Evolutionary conservation across 1,140 invertebrate species (phyloP).

Genomic region (Trachymyrmex septentrionalis): DNA sequence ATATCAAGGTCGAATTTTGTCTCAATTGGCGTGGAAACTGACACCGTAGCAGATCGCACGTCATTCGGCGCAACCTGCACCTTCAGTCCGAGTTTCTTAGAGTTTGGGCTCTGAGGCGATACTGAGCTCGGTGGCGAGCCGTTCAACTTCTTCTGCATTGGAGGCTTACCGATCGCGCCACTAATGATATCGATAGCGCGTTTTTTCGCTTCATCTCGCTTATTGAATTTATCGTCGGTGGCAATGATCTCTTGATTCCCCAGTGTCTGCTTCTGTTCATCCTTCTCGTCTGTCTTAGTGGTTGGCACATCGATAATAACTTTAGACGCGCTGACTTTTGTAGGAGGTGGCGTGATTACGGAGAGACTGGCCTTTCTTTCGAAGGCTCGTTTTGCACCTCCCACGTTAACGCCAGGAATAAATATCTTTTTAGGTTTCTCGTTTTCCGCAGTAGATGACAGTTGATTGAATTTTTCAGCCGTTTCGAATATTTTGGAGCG

Average conservation of each 20-base stretch:
- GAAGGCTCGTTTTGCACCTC: slow-evolving; percentile 94
- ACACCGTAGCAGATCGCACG: slow-evolving; percentile 81
- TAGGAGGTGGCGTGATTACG: slow-evolving; percentile 79
- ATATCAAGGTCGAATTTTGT: slow-evolving; percentile 82
- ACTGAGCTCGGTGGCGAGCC: slow-evolving; percentile 77
- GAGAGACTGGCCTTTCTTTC: slow-evolving; percentile 91
- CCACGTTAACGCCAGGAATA: slow-evolving; percentile 93
- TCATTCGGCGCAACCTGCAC: slow-evolving; percentile 83
- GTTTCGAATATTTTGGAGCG: slow-evolving; percentile 91
- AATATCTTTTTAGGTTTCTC: slow-evolving; percentile 93
- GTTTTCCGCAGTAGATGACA: slow-evolving; percentile 82
- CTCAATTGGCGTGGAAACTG: slow-evolving; percentile 83
- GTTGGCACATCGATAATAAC: slow-evolving; percentile 82
- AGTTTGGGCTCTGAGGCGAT: slow-evolving; percentile 75
- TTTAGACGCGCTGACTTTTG: slow-evolving; percentile 77
- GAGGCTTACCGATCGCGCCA: slow-evolving; percentile 83
- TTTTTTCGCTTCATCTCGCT: slow-evolving; percentile 80
- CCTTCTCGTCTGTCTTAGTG: slow-evolving; percentile 63
- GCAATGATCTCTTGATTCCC: slow-evolving; percentile 71
- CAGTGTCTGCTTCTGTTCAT: slow-evolving; percentile 64
- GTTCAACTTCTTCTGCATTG: slow-evolving; percentile 78
- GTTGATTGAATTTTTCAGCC: slow-evolving; percentile 90
- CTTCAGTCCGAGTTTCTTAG: slow-evolving; percentile 81
- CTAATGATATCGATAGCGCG: slow-evolving; percentile 83
- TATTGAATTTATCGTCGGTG: slow-evolving; percentile 68